These are phyloP conservation scores for Schlechtendalia chinensis DNA, from an alignment of 1,140 invertebrate species.

Conservation along the genomic window DNA sequence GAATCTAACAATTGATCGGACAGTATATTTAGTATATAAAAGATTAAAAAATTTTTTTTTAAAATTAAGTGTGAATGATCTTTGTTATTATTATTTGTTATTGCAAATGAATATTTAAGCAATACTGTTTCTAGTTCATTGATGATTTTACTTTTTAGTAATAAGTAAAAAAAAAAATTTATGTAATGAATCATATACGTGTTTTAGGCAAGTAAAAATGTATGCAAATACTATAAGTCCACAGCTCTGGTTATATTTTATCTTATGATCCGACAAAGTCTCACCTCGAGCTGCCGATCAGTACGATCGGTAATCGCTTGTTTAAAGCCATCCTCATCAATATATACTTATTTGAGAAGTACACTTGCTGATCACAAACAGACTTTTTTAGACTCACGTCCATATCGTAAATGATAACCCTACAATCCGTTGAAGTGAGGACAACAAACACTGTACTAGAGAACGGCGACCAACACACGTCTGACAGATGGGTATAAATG, in stretches of 20 bases:
- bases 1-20: too few species aligned
- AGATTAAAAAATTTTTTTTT: too few species aligned
- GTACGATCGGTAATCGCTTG: conserved; percentile 75
- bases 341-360: conserved; percentile 78
- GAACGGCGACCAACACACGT: conserved; percentile 92
- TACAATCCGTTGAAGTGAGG: conserved; percentile 79
- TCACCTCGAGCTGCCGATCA: conserved; percentile 90
- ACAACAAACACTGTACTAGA: conserved; percentile 91
- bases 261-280: too few species aligned
- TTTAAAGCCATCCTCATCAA: conserved; percentile 85
- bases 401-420: conserved; percentile 85
- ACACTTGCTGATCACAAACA: conserved; percentile 81
- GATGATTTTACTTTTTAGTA: too few species aligned
- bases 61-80: too few species aligned
- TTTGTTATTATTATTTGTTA: too few species aligned
- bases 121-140: too few species aligned
- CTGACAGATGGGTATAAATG: conserved; percentile 81
- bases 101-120: too few species aligned
- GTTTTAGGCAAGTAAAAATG: not conserved
- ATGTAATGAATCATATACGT: not conserved
- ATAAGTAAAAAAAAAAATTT: too few species aligned
- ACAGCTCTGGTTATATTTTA: not conserved
- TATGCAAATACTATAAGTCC: not conserved
- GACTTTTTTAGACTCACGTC: conserved; percentile 89
- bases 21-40: too few species aligned